Base-by-base conservation (phyloP, 2,888 invertebrate genomes). In the Thyatira batis region DNA sequence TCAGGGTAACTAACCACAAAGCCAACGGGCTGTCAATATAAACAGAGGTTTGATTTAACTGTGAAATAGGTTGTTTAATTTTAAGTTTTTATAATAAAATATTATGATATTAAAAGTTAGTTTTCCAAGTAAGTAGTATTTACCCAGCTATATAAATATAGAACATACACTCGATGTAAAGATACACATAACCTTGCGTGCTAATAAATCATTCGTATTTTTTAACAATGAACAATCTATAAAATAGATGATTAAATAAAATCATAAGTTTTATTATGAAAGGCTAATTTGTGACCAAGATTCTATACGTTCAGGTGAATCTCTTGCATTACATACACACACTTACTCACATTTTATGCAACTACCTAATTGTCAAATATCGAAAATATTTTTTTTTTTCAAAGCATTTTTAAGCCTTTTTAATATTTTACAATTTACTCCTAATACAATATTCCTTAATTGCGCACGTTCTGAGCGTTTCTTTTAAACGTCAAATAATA, bases 371-470 rank as follows among this genome's bases (percentile, higher is more conserved):
- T 63, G 10, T 27, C 27, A 45, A 48, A 48, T 48, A 48, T 48
- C 73, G 69, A 74, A 73, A 80, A 79, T 74, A 73, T 71, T 73
- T 74, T 73, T 76, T n/a, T 39, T 39, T 39, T 39, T 17, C 39
- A 39, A 73, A 76, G 74, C 76, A 71, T 71, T 59, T 69, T 73
- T 55, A 46, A 51, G 46, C 59, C 53, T 39, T 60, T 49, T 10
- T 30, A 54, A 44, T 43, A 23, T 45, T 48, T 30, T 51, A 53
- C 62, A 55, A 20, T 46, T 57, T 49, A 45, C 21, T 28, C 17
- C 48, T 48, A 21, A 39, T 50, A 30, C 20, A 50, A 52, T 52
- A 20, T 20, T 48, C 46, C 25, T 49, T 51, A 63, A 63, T 61
- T 61, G 63, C 63, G 58, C 60, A 57, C 60, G 50, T 55, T 50